Base-by-base conservation (phyloP, 2,113 vertebrate species). In the Siniperca chuatsi region DNA sequence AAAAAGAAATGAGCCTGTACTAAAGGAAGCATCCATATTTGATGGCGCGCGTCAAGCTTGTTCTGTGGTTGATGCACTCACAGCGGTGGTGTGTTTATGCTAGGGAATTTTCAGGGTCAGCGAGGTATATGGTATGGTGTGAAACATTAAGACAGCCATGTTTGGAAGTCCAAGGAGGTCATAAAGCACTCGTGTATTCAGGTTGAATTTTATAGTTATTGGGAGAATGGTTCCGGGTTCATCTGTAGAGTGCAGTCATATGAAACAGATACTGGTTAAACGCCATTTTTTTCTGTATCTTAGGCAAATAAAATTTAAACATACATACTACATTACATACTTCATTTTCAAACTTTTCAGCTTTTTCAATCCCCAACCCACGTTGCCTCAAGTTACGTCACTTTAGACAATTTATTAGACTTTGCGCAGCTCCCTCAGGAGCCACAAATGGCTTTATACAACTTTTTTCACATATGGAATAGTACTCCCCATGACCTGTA, bases 11-110 rank as follows among this genome's bases (percentile, higher is more conserved):
- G 93, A 94, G 78, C 21, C 78, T 25, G 84, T 85, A 35, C 89
- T 82, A 74, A 88, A 91, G 86, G 64, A 87, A 71, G 67, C 93
- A 94, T 95, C 81, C 77, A 95, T 96, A 93, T 95, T 95, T 95
- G 88, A 96, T 95, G 88, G 55, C 11, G 7, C 71, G 86, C 21
- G 78, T 89, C 61, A 12, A 54, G 81, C 84, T 85, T 82, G 78
- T 87, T 82, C 66, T 77, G 84, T 50, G 87, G 83, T 82, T 29
- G 52, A 77, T 80, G 84, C 66, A 78, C 87, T 90, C 78, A 66
- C 83, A 57, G 57, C 57, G 11, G 80, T 52, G 75, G 64, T 15
- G 48, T 72, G 73, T 65, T 20, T 69, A 62, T 75, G 83, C 25
- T 18, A 52, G 25, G 83, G 68, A 48, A 33, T 20, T 60, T 81